These are phyloP conservation scores for Lepidocolaptes lacrymiger DNA, from an alignment of 2,797 vertebrate species.

Conservation along the genomic window DNA sequence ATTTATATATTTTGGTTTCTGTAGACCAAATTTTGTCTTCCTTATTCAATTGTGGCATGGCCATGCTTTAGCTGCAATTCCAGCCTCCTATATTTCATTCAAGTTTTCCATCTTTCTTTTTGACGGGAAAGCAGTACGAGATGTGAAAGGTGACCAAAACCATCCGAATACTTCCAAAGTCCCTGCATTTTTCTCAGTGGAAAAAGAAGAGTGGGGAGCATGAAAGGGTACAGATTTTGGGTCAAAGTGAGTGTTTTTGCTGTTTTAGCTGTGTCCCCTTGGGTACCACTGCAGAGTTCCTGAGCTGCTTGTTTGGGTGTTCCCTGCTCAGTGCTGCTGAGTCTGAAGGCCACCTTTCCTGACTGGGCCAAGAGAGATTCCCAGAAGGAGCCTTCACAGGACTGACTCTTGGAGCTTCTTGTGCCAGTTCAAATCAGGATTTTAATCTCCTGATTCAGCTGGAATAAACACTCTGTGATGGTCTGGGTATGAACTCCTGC, in stretches of 20 bases:
- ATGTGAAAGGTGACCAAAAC: not conserved
- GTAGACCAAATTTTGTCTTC: not conserved
- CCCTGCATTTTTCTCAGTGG: not conserved
- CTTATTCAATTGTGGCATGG: not conserved
- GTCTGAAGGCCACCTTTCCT: not conserved
- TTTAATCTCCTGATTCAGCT: not conserved
- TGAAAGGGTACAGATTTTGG: not conserved
- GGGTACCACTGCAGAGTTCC: not conserved
- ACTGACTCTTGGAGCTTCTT: not conserved
- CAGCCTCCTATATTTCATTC: not conserved
- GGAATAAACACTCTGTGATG: not conserved
- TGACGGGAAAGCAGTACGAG: not conserved
- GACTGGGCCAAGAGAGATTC: not conserved
- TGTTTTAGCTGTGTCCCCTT: not conserved
- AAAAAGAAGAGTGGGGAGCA: not conserved
- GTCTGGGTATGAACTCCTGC: not conserved
- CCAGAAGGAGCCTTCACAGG: not conserved
- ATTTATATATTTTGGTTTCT: constrained; percentile 30
- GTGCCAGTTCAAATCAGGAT: not conserved
- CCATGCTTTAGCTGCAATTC: not conserved
- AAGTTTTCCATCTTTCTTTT: not conserved
- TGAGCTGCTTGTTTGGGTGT: not conserved
- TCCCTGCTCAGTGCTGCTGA: not conserved
- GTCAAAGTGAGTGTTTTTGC: not conserved
- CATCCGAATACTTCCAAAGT: not conserved